Conservation (phyloP, 1,140 invertebrate species). For the Sweltsa coloradensis region DNA sequence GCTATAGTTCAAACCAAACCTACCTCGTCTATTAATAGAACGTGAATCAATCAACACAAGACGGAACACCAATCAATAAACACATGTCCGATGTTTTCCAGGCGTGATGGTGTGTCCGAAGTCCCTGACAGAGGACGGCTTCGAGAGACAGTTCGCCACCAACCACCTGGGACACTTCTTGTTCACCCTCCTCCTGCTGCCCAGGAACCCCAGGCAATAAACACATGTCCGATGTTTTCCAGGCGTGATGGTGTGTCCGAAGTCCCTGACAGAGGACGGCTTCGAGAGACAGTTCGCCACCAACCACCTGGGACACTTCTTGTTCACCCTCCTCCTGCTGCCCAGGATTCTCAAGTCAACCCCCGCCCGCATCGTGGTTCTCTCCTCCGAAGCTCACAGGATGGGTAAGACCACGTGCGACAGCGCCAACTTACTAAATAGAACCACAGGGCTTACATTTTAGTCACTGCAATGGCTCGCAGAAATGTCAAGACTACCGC, state of each 20-base stretch:
- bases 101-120: slow-evolving; percentile 57
- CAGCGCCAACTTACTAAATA: too few species aligned
- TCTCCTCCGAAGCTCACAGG: too few species aligned
- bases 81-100: too few species aligned
- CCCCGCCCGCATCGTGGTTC: slow-evolving; percentile 51
- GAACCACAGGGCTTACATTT: too few species aligned
- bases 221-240: too few species aligned
- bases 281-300: slow-evolving; percentile 67
- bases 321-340: slow-evolving; percentile 67
- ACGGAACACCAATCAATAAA: too few species aligned
- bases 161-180: slow-evolving; percentile 79
- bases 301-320: slow-evolving; percentile 74
- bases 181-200: slow-evolving; percentile 63
- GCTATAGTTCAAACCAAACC: too few species aligned
- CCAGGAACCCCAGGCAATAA: slow-evolving; percentile 38
- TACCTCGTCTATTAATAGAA: too few species aligned
- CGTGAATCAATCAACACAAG: too few species aligned
- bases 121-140: slow-evolving; percentile 47
- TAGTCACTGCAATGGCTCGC: too few species aligned
- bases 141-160: slow-evolving; percentile 64
- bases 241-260: slow-evolving; percentile 55
- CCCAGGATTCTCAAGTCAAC: slow-evolving; percentile 40
- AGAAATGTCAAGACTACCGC: too few species aligned
- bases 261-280: slow-evolving; percentile 45
- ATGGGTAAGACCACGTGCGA: too few species aligned